A percentile compares a stretch with the other conserved stretches of the same genome.
These are phyloP conservation scores for Coregonus suidteri DNA, from an alignment of 2,797 vertebrate species.

Conservation along the genomic window DNA sequence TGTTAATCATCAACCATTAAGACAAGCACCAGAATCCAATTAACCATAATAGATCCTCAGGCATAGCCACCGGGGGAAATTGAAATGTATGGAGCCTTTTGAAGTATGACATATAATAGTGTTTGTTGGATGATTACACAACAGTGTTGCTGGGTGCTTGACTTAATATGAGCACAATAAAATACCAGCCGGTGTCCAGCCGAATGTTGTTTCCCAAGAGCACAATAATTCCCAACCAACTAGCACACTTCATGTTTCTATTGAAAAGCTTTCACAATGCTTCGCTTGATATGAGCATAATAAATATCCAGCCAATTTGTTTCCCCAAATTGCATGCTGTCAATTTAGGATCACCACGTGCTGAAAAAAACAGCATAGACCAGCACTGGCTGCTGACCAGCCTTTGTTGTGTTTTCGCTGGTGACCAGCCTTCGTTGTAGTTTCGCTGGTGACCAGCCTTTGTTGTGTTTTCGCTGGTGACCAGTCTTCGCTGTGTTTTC, in stretches of 20 bases:
- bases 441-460: no score
- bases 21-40: constrained; percentile 44
- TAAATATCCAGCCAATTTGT: background rate
- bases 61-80: background rate
- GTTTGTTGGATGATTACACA: background rate
- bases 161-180: constrained; percentile 11
- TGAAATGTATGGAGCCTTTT: constrained; percentile 28
- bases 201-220: background rate
- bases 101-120: constrained; percentile 23
- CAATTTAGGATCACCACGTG: constrained; percentile 8
- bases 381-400: no score
- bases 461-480: no score
- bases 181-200: constrained; percentile 9
- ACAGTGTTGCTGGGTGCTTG: background rate
- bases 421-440: no score
- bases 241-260: background rate
- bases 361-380: no score
- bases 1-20: constrained; percentile 30
- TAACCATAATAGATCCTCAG: constrained; percentile 30
- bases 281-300: no score
- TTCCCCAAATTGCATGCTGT: background rate
- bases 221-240: background rate
- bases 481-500: no score
- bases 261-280: background rate
- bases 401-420: no score